Percentiles rank a stretch among this genome's conserved stretches.
These are phyloP conservation scores for Trypoxylus dichotomus DNA, from an alignment of 1,140 invertebrate species.

Conservation along the genomic window DNA sequence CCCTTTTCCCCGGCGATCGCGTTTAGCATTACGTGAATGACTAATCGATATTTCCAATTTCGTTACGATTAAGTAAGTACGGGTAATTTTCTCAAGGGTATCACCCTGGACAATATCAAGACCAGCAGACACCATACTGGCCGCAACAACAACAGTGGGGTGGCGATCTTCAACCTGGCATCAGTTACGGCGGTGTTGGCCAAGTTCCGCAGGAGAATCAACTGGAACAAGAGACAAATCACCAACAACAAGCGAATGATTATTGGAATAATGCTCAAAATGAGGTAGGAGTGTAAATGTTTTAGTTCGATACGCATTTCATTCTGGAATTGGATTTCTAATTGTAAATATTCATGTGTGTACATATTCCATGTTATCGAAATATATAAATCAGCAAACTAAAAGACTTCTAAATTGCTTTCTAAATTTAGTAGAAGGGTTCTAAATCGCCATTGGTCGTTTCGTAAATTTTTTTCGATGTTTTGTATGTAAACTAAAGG, in stretches of 20 bases:
- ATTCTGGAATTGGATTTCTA: background rate
- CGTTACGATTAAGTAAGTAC: background rate
- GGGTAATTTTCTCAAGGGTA: background rate
- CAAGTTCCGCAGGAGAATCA: background rate
- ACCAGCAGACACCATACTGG: background rate
- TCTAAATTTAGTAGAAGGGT: no score
- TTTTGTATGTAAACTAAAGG: no score
- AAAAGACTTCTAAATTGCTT: background rate
- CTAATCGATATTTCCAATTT: background rate
- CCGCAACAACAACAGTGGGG: slow-evolving; percentile 12
- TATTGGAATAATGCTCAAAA: slow-evolving; percentile 45
- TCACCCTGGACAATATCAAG: background rate
- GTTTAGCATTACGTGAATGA: background rate
- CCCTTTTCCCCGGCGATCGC: background rate
- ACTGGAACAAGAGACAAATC: background rate
- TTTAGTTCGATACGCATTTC: background rate
- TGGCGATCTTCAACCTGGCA: background rate
- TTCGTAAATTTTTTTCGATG: no score
- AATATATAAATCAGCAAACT: background rate
- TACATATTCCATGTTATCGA: background rate
- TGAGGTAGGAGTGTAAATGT: slow-evolving; percentile 39
- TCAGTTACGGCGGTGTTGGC: background rate
- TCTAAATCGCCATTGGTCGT: no score
- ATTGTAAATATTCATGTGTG: background rate
- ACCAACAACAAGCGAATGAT: slow-evolving; percentile 41